Conservation (phyloP, 2,888 invertebrate genomes). For the Chymomyza fuscimana region DNA sequence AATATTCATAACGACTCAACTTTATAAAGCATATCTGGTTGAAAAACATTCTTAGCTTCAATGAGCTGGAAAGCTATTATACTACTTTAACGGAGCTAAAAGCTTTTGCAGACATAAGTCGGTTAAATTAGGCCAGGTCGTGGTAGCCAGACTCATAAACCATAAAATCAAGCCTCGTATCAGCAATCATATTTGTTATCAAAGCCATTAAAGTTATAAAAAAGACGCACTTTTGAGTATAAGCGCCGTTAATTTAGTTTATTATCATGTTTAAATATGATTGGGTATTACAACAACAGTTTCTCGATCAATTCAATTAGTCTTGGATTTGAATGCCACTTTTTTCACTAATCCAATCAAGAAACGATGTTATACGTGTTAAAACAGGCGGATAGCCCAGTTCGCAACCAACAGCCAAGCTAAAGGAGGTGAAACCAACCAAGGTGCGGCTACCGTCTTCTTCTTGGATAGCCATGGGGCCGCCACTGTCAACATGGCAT, state of each 20-base stretch:
- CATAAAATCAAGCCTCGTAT: not conserved
- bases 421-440: constrained; percentile 71
- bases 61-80: no score
- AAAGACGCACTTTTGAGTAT: not conserved
- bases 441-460: constrained; percentile 33
- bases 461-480: constrained; percentile 46
- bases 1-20: no score
- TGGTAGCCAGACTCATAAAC: not conserved
- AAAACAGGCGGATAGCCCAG: constrained; percentile 67
- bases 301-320: constrained; percentile 4
- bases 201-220: not conserved
- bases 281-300: not conserved
- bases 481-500: constrained; percentile 66
- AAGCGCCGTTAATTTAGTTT: not conserved
- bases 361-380: constrained; percentile 64
- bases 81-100: not conserved
- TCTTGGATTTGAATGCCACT: constrained; percentile 5
- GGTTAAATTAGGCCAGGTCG: not conserved
- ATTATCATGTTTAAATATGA: not conserved
- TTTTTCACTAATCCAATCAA: constrained; percentile 58
- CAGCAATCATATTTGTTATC: not conserved
- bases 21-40: no score
- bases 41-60: no score
- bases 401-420: constrained; percentile 61
- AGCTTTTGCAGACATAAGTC: not conserved